Conservation (phyloP, 2,113 vertebrate genomes). For the Coreoperca whiteheadi region DNA sequence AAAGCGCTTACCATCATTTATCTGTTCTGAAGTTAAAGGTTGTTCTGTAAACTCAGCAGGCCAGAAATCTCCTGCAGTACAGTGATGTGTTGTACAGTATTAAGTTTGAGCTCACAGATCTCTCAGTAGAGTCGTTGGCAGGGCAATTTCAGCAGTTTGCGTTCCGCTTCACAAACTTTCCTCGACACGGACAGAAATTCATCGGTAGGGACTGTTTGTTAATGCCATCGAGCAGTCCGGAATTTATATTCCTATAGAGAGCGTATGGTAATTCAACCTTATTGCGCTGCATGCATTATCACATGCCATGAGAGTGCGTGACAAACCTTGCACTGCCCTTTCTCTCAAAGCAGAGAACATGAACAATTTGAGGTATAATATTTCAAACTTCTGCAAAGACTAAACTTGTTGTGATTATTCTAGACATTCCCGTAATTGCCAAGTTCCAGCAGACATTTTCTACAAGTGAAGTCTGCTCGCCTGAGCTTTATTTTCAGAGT, state of each 20-base stretch:
- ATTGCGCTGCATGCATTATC: conserved; percentile 26
- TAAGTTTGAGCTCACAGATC: conserved; percentile 14
- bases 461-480: conserved; percentile 38
- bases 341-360: conserved; percentile 11
- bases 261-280: conserved; percentile 24
- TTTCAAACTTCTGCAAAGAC: conserved; percentile 24
- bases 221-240: neutral
- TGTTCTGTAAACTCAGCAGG: conserved; percentile 25
- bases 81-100: neutral
- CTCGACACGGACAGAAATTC: neutral
- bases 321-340: conserved; percentile 4
- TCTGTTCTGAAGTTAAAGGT: conserved; percentile 1
- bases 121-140: neutral
- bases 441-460: conserved; percentile 51
- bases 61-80: neutral
- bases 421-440: conserved; percentile 50
- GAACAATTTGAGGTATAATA: conserved; percentile 15
- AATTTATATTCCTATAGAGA: conserved; percentile 21
- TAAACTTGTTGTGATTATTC: conserved; percentile 42
- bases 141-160: conserved; percentile 2
- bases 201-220: neutral
- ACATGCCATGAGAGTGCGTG: conserved; percentile 6
- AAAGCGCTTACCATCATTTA: neutral
- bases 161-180: conserved; percentile 7
- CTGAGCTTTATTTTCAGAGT: conserved; percentile 63